Base-by-base conservation (phyloP, 2,888 invertebrate genomes). In the Altica lythri region DNA sequence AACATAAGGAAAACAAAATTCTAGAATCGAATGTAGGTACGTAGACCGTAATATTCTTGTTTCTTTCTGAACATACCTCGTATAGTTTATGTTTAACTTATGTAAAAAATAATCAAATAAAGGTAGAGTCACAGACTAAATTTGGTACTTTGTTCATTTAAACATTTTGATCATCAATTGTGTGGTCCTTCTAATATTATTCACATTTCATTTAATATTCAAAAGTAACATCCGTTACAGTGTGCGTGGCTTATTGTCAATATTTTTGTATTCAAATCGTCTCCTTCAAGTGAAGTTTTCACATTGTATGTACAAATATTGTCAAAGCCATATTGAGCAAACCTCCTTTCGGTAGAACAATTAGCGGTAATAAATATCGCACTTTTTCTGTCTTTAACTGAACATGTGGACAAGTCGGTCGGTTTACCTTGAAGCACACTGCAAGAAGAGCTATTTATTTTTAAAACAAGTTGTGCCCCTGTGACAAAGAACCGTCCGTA, bases 401-500 rank as follows among this genome's bases (percentile, higher is more conserved):
- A 49, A 49, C 49, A 49, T 49, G 49, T 42, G 49, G 49, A 49
- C 49, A 49, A 49, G 49, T 49, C 40, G 34, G 49, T 49, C 49
- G 49, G 49, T 49, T 49, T 49, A 49, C 49, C 49, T 49, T 49
- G 44, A 50, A 44, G 50, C 50, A 43, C 10, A 16, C 30, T 19
- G 32, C 42, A 50, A 50, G 50, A 50, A 44, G 34, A 53, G 47
- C 35, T 48, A 43, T 53, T 48, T 43, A 35, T 53, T 48, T 43
- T 35, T 43, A 53, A 53, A 53, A 53, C 53, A 48, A 53, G 53
- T 53, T 53, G 53, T 48, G 53, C 47, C 53, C 53, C 47, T 37
- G 48, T 48, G 53, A 53, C 53, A 53, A 53, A 53, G 53, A 48
- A 53, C 42, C 53, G 53, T 53, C 42, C 53, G 53, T 53, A 47